A percentile compares a stretch with the other conserved stretches of the same genome.
These are phyloP conservation scores for Cololabis saira DNA, from an alignment of 2,113 vertebrate genomes.

Conservation along the genomic window DNA sequence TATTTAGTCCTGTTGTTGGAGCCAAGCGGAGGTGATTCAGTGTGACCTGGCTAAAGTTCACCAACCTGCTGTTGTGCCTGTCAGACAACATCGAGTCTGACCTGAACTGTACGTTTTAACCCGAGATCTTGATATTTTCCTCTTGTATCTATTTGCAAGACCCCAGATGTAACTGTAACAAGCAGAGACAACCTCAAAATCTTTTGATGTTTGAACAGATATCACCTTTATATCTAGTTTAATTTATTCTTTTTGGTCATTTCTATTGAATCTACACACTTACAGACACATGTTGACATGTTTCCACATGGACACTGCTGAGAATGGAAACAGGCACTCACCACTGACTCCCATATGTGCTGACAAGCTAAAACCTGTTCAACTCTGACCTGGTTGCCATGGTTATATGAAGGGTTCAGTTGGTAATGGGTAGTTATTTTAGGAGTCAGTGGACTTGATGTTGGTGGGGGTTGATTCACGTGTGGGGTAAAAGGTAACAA, in stretches of 20 bases:
- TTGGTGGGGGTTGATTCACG: conserved; percentile 15
- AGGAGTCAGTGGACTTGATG: conserved; percentile 54
- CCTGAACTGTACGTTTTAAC: background rate
- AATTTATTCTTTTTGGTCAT: background rate
- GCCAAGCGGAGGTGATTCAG: conserved; percentile 43
- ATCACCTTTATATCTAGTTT: background rate
- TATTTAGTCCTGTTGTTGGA: conserved; percentile 25
- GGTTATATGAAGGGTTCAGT: conserved; percentile 30
- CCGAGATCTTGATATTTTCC: background rate
- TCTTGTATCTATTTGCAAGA: background rate
- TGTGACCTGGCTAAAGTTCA: conserved; percentile 31
- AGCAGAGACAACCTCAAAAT: too few relatives aligned
- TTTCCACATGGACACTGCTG: conserved; percentile 1
- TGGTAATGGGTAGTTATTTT: conserved; percentile 56
- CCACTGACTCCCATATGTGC: conserved; percentile 28
- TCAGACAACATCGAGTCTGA: conserved; percentile 1
- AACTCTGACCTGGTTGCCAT: conserved; percentile 68
- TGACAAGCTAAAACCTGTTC: conserved; percentile 52
- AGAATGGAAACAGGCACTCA: background rate
- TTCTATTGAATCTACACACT: conserved; percentile 7
- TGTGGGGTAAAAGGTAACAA: conserved; percentile 12
- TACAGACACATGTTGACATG: conserved; percentile 18
- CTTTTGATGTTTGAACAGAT: background rate
- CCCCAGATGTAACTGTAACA: background rate
- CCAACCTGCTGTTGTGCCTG: conserved; percentile 20